Evolutionary conservation across 2,113 vertebrate genomes (phyloP).

Genomic region (Apus apus): DNA sequence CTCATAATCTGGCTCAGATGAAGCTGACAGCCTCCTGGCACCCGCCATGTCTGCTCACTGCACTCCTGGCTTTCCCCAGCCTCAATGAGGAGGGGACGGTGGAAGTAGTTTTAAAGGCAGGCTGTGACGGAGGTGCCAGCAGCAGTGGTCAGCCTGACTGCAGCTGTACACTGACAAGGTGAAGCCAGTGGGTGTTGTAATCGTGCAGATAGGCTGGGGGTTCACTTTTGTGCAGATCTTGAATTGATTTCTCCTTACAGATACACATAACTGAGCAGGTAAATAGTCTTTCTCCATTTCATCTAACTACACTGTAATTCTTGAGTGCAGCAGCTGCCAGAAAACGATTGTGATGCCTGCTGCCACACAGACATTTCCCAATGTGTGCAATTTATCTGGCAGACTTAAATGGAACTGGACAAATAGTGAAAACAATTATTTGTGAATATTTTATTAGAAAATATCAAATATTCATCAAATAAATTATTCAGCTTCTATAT

Average conservation of each 20-base stretch:
- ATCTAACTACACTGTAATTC: background rate
- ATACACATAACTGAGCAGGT: background rate
- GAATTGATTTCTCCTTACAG: background rate
- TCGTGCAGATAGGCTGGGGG: background rate
- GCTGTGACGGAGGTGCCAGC: background rate
- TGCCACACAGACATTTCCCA: background rate
- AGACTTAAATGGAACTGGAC: conserved; percentile 19
- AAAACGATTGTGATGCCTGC: background rate
- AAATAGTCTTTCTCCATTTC: background rate
- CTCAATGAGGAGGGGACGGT: rapidly evolving
- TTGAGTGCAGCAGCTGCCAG: background rate
- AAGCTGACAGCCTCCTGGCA: background rate
- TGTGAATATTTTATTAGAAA: conserved; percentile 66
- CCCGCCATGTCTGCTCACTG: rapidly evolving
- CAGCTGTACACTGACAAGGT: background rate
- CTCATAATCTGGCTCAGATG: background rate
- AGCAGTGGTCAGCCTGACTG: background rate
- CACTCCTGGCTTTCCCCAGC: background rate
- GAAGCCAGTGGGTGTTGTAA: background rate
- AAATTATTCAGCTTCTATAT: conserved; percentile 54
- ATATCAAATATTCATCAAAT: conserved; percentile 59
- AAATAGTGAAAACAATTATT: conserved; percentile 57
- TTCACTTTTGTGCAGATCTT: background rate
- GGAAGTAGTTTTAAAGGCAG: background rate
- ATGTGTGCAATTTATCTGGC: background rate